Base-by-base conservation (phyloP, 2,888 invertebrate species). In the Mantis religiosa region DNA sequence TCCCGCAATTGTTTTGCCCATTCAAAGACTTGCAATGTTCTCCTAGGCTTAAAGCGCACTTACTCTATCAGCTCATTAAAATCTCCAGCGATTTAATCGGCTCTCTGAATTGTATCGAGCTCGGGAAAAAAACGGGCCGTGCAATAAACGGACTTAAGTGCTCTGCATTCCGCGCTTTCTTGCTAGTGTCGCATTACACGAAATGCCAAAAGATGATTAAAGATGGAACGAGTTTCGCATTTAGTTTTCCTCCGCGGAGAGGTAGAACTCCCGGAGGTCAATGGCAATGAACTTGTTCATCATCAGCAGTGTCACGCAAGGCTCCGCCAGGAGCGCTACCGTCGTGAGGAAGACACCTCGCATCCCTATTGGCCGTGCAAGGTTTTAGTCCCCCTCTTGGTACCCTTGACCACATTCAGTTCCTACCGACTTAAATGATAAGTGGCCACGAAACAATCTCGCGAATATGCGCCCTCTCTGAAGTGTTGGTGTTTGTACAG, bases 281-380 rank as follows among this genome's bases (percentile, higher is more conserved):
- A 87, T 87, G 87, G 28, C 87, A 87, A 87, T 82, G 87, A 87
- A 87, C 87, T 85, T 85, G 85, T 41, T 84, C 30, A 28, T 84
- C 30, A 28, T 84, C n/a, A 85, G 14, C 82, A n/a, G 41, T 25
- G 54, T 71, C 54, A 71, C 54, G 54, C 54, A 71, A 71, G 41
- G 20, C 54, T 71, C 87, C 87, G 30, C 87, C 81, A 82, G 81
- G 54, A 71, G 87, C 87, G 82, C 30, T 82, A 87, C 87, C 87
- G 41, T 87, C 87, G 87, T 41, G n/a, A 34, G 28, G 82, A 30
- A 84, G 28, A 28, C 14, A 84, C 30, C 86, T 87, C 28, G 82
- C 54, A n/a, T 82, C 82, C 34, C 82, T 82, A 87, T 82, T 82
- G 87, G 87, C 54, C 54, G 54, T 71, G 20, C 54, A 71, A 71